phyloP scores from a whole-genome alignment of 1,140 invertebrate genomes.

The Parapsyche elsis region DNA sequence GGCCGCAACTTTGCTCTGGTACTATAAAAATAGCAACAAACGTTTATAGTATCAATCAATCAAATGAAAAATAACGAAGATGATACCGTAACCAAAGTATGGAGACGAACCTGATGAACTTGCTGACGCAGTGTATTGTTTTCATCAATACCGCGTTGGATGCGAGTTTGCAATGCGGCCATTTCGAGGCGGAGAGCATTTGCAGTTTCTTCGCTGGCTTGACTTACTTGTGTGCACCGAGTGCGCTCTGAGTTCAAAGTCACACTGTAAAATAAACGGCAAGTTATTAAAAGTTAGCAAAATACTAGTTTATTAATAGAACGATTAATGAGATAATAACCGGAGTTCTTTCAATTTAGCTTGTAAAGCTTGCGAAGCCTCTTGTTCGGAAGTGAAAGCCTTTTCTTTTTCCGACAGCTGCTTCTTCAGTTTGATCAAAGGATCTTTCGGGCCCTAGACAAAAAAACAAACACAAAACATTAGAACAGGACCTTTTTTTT shows the following conservation, averaged over 20 bases:
- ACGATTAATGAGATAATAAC: no score
- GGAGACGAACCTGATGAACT: slow-evolving; percentile 57
- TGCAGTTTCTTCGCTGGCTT: slow-evolving; percentile 58
- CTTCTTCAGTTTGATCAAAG: slow-evolving; percentile 85
- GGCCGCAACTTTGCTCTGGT: slow-evolving; percentile 72
- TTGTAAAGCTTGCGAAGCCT: slow-evolving; percentile 75
- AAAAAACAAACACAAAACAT: slow-evolving; percentile 29
- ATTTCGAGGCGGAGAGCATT: slow-evolving; percentile 65
- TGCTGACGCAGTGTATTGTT: slow-evolving; percentile 62
- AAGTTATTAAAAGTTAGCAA: no score
- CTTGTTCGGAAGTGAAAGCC: slow-evolving; percentile 76
- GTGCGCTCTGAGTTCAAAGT: slow-evolving; percentile 60
- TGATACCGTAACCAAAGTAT: no score
- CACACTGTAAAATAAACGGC: slow-evolving; percentile 56
- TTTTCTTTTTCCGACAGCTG: slow-evolving; percentile 87
- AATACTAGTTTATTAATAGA: no score
- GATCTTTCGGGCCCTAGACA: slow-evolving; percentile 81
- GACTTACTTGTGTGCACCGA: slow-evolving; percentile 57
- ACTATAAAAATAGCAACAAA: no score
- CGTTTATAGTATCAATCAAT: no score
- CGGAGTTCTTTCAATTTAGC: slow-evolving; percentile 83
- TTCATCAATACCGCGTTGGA: slow-evolving; percentile 72
- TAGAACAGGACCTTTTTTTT: neutral
- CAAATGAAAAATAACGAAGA: no score
- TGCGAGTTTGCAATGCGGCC: slow-evolving; percentile 69